phyloP scores from a whole-genome alignment of 2,888 invertebrate species.

The Ophonus ardosiacus region DNA sequence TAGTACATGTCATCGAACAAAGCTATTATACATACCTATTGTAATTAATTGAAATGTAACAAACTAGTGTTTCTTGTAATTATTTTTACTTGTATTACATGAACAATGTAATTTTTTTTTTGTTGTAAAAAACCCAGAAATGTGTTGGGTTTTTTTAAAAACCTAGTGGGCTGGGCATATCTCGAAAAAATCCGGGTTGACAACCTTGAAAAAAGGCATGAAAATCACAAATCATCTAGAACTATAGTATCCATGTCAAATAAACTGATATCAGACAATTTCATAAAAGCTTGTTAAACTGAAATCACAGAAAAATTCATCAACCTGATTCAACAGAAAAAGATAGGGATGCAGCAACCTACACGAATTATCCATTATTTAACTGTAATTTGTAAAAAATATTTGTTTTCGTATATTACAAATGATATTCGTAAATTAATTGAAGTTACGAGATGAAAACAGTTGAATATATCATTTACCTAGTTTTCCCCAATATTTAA shows the following conservation, averaged over 20 bases:
- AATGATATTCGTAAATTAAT: constrained; percentile 7
- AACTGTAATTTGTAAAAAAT: not conserved
- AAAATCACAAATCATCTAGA: not conserved
- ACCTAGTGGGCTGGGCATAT: too few relatives aligned
- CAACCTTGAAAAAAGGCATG: not conserved
- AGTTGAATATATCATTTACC: constrained; percentile 16
- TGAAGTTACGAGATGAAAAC: not conserved
- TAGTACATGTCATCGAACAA: too few relatives aligned
- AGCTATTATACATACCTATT: too few relatives aligned
- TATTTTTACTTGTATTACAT: too few relatives aligned
- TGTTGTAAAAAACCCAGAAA: too few relatives aligned
- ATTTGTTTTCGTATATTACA: not conserved
- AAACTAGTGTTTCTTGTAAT: too few relatives aligned
- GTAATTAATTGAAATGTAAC: too few relatives aligned
- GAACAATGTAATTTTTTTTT: too few relatives aligned
- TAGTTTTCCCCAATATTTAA: constrained; percentile 12
- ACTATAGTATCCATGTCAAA: not conserved
- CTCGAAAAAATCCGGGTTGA: too few relatives aligned
- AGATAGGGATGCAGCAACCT: not conserved
- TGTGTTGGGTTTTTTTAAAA: too few relatives aligned
- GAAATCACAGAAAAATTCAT: not conserved
- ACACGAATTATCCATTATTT: not conserved
- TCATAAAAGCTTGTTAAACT: constrained; percentile 7
- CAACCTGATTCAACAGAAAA: not conserved
- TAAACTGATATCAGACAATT: not conserved